Evolutionary conservation across 2,888 invertebrate genomes (phyloP).

Genomic region (Cryptocheilus praepositus): DNA sequence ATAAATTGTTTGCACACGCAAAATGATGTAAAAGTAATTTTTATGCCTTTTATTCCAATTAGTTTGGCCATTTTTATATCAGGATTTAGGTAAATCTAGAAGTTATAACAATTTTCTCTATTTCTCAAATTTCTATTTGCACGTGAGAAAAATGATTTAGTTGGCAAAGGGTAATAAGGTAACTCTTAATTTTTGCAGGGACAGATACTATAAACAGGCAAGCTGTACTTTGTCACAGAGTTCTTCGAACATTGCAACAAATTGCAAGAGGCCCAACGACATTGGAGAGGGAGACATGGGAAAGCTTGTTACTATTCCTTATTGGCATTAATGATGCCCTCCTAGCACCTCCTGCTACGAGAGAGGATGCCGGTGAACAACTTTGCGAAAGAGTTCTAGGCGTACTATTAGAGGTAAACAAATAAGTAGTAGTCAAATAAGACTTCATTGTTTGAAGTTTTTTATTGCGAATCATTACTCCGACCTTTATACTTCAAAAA

Average conservation of each 20-base stretch:
- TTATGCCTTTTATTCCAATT: slow-evolving; percentile 76
- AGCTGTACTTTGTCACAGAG: slow-evolving; percentile 94
- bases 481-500: too few species aligned
- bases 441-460: too few species aligned
- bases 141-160: slow-evolving; percentile 19
- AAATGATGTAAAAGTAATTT: slow-evolving; percentile 8
- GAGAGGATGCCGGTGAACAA: slow-evolving; percentile 96
- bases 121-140: too few species aligned
- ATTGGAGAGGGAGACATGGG: slow-evolving; percentile 93
- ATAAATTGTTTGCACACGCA: slow-evolving; percentile 14
- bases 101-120: too few species aligned
- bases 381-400: slow-evolving; percentile 94
- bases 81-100: slow-evolving; percentile 84
- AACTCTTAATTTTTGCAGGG: slow-evolving; percentile 76
- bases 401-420: slow-evolving; percentile 91
- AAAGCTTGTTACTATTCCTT: slow-evolving; percentile 89
- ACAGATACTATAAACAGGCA: slow-evolving; percentile 94
- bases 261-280: slow-evolving; percentile 85
- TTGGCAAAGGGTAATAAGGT: too few species aligned
- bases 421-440: too few species aligned
- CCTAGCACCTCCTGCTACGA: slow-evolving; percentile 93
- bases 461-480: too few species aligned
- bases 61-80: slow-evolving; percentile 94
- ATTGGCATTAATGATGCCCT: slow-evolving; percentile 94
- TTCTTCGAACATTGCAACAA: slow-evolving; percentile 89